These are phyloP conservation scores for Urophycis tenuis DNA, from an alignment of 2,797 vertebrate genomes.

Conservation along the genomic window DNA sequence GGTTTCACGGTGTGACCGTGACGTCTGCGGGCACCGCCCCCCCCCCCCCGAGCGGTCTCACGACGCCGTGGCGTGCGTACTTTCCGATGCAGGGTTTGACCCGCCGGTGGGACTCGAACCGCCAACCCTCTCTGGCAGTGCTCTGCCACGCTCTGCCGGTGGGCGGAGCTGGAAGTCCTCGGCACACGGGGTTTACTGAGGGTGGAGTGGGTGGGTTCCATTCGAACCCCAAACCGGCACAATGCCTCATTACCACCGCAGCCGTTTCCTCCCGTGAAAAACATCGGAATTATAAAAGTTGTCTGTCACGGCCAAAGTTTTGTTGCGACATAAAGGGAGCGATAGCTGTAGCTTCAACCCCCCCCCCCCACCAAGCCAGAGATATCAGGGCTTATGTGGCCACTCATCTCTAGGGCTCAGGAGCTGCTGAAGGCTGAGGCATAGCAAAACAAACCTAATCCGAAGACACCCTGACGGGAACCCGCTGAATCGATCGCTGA, in stretches of 20 bases:
- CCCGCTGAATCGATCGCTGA: neutral
- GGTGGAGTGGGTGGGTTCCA: neutral
- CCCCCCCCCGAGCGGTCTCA: too few species aligned
- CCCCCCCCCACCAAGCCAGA: neutral
- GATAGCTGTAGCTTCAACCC: neutral
- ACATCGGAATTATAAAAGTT: neutral
- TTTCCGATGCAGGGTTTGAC: too few species aligned
- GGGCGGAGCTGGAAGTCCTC: neutral
- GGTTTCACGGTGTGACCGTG: too few species aligned
- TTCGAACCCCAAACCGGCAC: neutral
- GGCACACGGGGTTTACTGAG: neutral
- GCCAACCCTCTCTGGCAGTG: neutral
- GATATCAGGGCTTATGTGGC: neutral
- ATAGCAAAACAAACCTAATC: neutral
- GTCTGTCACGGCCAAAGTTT: neutral
- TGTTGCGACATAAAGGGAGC: neutral
- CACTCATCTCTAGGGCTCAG: too few species aligned
- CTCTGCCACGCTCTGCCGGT: neutral
- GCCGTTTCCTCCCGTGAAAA: neutral
- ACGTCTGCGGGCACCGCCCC: too few species aligned
- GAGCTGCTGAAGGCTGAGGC: too few species aligned
- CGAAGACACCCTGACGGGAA: neutral
- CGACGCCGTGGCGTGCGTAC: too few species aligned
- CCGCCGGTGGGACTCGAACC: neutral
- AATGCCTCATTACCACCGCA: neutral